phyloP scores from a whole-genome alignment of 2,113 vertebrate species.

The Anolis sagrei region DNA sequence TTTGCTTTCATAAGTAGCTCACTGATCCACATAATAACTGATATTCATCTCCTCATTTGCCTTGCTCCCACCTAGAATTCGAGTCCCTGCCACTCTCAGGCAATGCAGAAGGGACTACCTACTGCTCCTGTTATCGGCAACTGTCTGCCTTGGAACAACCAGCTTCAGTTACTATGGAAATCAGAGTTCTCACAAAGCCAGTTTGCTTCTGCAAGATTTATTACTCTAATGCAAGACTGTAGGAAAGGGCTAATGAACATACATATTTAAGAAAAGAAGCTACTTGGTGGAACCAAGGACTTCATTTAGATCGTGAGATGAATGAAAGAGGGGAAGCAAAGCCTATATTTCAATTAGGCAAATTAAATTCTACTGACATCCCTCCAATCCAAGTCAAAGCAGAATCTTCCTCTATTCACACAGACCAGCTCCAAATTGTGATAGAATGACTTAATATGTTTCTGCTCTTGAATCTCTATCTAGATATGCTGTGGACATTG shows the following conservation, averaged over 20 bases:
- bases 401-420: background rate
- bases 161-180: conserved; percentile 34
- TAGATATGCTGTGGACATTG: background rate
- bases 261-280: background rate
- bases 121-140: conserved; percentile 27
- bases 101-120: conserved; percentile 25
- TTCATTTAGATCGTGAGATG: background rate
- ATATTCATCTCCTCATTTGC: background rate
- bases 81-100: background rate
- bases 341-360: background rate
- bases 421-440: background rate
- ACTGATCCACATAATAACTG: background rate
- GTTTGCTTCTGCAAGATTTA: conserved; percentile 53
- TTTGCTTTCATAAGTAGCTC: background rate
- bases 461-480: background rate
- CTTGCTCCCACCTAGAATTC: background rate
- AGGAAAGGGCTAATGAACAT: background rate
- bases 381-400: background rate
- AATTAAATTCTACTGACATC: background rate
- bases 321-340: background rate
- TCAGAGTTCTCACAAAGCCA: conserved; percentile 31
- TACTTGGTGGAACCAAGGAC: background rate
- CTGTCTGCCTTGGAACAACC: conserved; percentile 28
- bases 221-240: background rate
- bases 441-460: background rate